Base-by-base conservation (phyloP, 2,113 vertebrate genomes). In the Platysteira castanea region DNA sequence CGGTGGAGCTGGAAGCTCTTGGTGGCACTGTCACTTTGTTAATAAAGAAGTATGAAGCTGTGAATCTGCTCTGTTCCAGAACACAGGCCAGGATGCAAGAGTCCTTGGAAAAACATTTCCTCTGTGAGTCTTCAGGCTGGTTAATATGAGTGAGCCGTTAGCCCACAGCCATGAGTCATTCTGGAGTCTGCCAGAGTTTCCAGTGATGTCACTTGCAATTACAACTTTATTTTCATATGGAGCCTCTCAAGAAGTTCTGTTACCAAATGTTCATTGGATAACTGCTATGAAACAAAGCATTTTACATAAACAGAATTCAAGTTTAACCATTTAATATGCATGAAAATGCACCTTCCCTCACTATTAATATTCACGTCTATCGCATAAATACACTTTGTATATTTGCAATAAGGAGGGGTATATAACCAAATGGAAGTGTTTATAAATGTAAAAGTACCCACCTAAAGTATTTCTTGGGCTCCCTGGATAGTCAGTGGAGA, bases 71-170 rank as follows among this genome's bases (percentile, higher is more conserved):
- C 59, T 98, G 98, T 91, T 97, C 97, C 92, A 98, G 98, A 94
- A 98, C 98, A 47, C 98, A 98, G 69, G 97, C 97, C 90, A 96
- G 89, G 92, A 97, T 99, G 70, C 99, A 99, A 91, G 99, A 99
- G 3, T 98, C 97, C 46, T 97, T 99, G 89, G 98, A 99, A 97
- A 98, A 98, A 70, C 98, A 98, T 92, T 99, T 99, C 93, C 98
- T 96, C 46, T 87, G 99, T 99, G 97, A 98, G 97, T 82, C 54
- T 69, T 53, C 35, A 50, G 13, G n/a, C 52, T 74, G 46, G 57
- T 89, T 84, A 59, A 73, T n/a, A 14, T 15, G 78, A 94, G 37
- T 24, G 92, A 94, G 39, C 64, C 1, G 2, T 92, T 91, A 95
- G 64, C 59, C 95, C 47, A 1, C 33, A 41, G 92, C 89, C 64